Evolutionary conservation across 2,888 invertebrate species (phyloP).

Genomic region (Ceramica pisi): DNA sequence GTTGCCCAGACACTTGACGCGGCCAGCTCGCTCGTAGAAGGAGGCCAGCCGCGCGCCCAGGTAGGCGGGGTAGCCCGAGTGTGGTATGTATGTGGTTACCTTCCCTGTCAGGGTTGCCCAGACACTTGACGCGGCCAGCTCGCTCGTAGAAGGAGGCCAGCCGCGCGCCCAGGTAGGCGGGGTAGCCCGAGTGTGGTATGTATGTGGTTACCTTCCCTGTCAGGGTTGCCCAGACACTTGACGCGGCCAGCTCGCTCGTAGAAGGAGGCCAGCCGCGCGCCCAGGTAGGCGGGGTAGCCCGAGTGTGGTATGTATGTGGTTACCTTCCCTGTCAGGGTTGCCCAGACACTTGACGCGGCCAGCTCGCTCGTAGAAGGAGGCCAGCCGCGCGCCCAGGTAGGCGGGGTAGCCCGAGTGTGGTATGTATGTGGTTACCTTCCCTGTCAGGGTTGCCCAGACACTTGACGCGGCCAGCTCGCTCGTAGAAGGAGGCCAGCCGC

Average conservation of each 20-base stretch:
- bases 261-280: constrained; percentile 99
- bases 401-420: constrained; percentile 99
- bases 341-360: constrained; percentile 99
- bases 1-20: constrained; percentile 99
- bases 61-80: constrained; percentile 99
- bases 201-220: constrained; percentile 96
- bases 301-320: too few species aligned
- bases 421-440: too few species aligned
- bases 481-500: constrained; percentile 99
- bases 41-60: constrained; percentile 99
- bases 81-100: too few species aligned
- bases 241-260: constrained; percentile 99
- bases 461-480: constrained; percentile 99
- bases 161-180: constrained; percentile 99
- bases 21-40: constrained; percentile 99
- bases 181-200: constrained; percentile 99
- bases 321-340: constrained; percentile 98
- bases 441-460: constrained; percentile 99
- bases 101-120: constrained; percentile 99
- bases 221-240: constrained; percentile 99
- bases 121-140: constrained; percentile 98
- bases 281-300: constrained; percentile 99
- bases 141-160: constrained; percentile 99
- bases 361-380: constrained; percentile 99
- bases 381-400: constrained; percentile 99